Evolutionary conservation across 2,888 invertebrate genomes (phyloP), one percentile per base, ranked within the genome.

Genomic region (Ferrisia virgata): DNA sequence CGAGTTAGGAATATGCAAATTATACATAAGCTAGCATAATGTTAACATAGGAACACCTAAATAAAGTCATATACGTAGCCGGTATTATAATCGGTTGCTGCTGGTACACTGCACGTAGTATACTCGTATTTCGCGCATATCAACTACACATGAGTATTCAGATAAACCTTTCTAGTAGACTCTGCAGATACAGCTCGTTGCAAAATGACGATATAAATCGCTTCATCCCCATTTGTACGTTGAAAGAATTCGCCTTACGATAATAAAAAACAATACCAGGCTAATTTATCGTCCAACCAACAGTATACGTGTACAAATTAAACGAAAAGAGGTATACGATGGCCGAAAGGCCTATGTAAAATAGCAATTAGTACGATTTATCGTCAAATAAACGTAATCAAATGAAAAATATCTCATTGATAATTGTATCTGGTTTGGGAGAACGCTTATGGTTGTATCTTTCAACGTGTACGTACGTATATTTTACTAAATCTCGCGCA

Each of bases 351-450:
- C 72, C 33, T 33, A 33, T 72, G 69, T 40, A 72, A 82, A 82
- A 82, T 28, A 39, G 82, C 82, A 43, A 82, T 82, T 82, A 82
- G 36, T 69, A 31, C 72, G 82, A 82, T 82, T 82, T 82, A 82
- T 82, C 82, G 72, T 25, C 82, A 28, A 18, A 72, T 39, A 39
- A 82, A 64, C 76, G 82, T 82, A 82, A 82, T 82, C 69, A 82
- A 82, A 82, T 82, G 82, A 69, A 69, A 69, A 69, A 82, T 82
- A 82, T 82, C 43, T 82, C 82, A 64, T 69, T 82, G 82, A 82
- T 82, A 64, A 82, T 82, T 82, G 82, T 82, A 82, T 64, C 33
- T 82, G 69, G 58, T 64, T 28, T 64, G 13, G 58, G 22, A 64
- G 58, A 28, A 64, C 28, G 58, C 58, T 64, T 28, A 64, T 64